Evolutionary conservation across 1,140 invertebrate species (phyloP).

Genomic region (Pseudomyrmex pallidus): DNA sequence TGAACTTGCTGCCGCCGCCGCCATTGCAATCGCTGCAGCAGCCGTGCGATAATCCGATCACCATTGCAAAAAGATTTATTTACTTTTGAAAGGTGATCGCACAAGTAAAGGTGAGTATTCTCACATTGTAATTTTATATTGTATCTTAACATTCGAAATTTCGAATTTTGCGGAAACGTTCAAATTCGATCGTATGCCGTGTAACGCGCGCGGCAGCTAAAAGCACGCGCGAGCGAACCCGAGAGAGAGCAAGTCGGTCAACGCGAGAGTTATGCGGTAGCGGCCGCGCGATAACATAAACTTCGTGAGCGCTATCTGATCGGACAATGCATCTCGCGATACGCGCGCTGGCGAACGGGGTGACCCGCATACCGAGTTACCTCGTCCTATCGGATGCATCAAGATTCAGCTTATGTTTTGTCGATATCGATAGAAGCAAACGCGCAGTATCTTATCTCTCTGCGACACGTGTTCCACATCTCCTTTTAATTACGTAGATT

Average conservation of each 20-base stretch:
- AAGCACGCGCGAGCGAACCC: neutral
- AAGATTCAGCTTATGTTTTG: conserved; percentile 20
- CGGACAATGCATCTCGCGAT: conserved; percentile 66
- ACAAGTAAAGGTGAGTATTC: conserved; percentile 67
- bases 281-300: conserved; percentile 72
- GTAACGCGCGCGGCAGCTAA: conserved; percentile 5
- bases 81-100: conserved; percentile 80
- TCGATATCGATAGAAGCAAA: conserved; percentile 1
- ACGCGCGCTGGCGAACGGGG: conserved; percentile 66
- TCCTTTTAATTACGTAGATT: neutral
- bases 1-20: conserved; percentile 67
- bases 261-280: conserved; percentile 71
- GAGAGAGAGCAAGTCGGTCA: conserved; percentile 7
- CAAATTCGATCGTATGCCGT: neutral
- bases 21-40: conserved; percentile 8
- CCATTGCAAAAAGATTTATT: conserved; percentile 80
- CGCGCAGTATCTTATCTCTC: neutral
- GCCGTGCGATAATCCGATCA: conserved; percentile 78
- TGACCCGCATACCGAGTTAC: conserved; percentile 73
- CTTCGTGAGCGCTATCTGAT: conserved; percentile 69
- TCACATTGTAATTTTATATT: neutral
- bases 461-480: neutral
- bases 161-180: neutral
- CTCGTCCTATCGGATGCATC: conserved; percentile 18
- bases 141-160: neutral